Conservation (phyloP, 2,797 vertebrate genomes). For the Rhabdophis nuchalis region DNA sequence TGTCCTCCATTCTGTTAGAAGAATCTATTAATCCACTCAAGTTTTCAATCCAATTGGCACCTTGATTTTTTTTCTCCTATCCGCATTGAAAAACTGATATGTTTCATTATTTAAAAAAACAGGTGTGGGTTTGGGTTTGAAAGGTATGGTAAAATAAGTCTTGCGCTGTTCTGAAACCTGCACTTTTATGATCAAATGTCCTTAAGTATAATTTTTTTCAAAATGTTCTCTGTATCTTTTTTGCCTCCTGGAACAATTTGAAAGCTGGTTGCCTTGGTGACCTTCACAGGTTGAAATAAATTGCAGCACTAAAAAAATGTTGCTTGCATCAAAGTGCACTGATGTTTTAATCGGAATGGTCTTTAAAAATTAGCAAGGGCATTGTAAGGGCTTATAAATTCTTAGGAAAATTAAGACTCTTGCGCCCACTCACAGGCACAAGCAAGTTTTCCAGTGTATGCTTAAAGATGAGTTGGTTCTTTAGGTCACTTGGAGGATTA, state of each 20-base stretch:
- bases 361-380: slow-evolving; percentile 13
- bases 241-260: slow-evolving; percentile 47
- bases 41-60: background rate
- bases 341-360: slow-evolving; percentile 25
- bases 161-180: slow-evolving; percentile 16
- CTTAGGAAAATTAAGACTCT: background rate
- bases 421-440: background rate
- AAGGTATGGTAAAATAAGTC: background rate
- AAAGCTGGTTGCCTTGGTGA: slow-evolving; percentile 50
- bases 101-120: background rate
- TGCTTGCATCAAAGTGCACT: slow-evolving; percentile 27
- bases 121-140: background rate
- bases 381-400: slow-evolving; percentile 32
- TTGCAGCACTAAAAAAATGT: slow-evolving; percentile 18
- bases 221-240: slow-evolving; percentile 25
- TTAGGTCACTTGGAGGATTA: slow-evolving; percentile 3
- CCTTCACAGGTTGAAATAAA: slow-evolving; percentile 53
- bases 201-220: slow-evolving; percentile 5
- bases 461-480: slow-evolving; percentile 23
- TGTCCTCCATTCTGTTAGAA: background rate
- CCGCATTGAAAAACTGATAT: slow-evolving; percentile 12
- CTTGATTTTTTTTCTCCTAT: background rate
- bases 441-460: slow-evolving; percentile 21
- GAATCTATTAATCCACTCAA: background rate
- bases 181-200: background rate